Base-by-base conservation (phyloP, 2,888 invertebrate species). In the Rhyacophila evoluta region DNA sequence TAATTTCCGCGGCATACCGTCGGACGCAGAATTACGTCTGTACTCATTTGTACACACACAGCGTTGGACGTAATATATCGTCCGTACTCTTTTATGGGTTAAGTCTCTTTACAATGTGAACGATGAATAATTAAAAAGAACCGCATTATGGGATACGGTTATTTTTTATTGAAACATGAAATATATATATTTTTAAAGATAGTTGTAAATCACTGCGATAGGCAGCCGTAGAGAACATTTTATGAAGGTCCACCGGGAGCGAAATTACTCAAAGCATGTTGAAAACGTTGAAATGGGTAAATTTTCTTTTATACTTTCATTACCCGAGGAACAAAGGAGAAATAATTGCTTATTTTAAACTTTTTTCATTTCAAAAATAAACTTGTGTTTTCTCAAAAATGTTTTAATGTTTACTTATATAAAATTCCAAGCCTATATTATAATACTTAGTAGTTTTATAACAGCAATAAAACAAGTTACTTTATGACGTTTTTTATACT, bases 291-390 rank as follows among this genome's bases (percentile, higher is more conserved):
- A 55, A 55, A 19, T 55, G 55, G 55, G 55, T 55, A 55, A 55
- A 55, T 55, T 55, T 55, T 55, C 55, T 55, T 55, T 55, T 55
- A 55, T 55, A 55, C 55, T 55, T 55, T 55, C 55, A 55, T 55
- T 55, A 25, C 55, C 55, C 55, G 55, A 55, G 19, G 55, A 55
- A 55, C 55, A 55, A 55, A 55, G 55, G 55, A 55, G 55, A 55
- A 55, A 55, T 55, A 55, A 55, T 55, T 55, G 55, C 55, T 55
- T 55, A 55, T 55, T 55, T 55, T 55, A 19, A 55, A 55, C 55
- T 55, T 55, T 55, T 55, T 55, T 55, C 55, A 55, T 55, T 55
- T 55, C 55, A 19, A 55, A 55, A 55, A 55, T 55, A 41, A 41
- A 15, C 19, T 55, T 41, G 41, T n/a, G 39, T 39, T 2, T 39